These are phyloP conservation scores for Chrysolina oricalcia DNA, from an alignment of 2,888 invertebrate genomes.

Conservation along the genomic window DNA sequence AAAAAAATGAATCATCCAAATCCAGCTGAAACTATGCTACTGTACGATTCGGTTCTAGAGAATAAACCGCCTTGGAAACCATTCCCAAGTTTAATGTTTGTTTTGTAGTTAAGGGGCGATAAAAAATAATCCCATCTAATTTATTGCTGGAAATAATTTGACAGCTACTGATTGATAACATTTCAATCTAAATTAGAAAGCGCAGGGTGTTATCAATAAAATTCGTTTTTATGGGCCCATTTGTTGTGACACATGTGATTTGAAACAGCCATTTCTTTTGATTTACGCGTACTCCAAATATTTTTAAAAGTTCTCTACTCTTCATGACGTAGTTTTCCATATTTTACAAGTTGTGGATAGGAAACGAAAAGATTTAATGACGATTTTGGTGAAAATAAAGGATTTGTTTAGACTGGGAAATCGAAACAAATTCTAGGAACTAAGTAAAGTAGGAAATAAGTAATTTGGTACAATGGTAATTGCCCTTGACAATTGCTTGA, in stretches of 20 bases:
- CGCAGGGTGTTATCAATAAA: conserved; percentile 20
- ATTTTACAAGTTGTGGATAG: too few species aligned
- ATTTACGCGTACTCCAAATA: conserved; percentile 4
- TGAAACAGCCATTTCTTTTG: background rate
- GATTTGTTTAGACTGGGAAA: too few species aligned
- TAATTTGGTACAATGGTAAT: too few species aligned
- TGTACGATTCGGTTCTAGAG: background rate
- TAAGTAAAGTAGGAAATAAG: too few species aligned
- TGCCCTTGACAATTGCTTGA: too few species aligned
- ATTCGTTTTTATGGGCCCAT: conserved; percentile 23
- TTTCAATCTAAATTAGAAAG: conserved; percentile 38
- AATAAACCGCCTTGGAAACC: background rate
- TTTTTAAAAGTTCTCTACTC: background rate
- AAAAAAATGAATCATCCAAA: too few species aligned
- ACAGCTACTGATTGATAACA: conserved; percentile 46
- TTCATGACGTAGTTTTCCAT: background rate
- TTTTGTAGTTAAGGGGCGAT: conserved; percentile 42
- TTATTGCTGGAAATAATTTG: conserved; percentile 46
- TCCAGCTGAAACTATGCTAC: too few species aligned
- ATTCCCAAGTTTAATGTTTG: conserved; percentile 18
- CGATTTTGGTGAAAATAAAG: too few species aligned
- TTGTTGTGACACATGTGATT: conserved; percentile 23
- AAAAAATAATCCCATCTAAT: conserved; percentile 42
- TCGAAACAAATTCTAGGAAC: too few species aligned
- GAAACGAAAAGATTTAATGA: too few species aligned